These are phyloP conservation scores for Eupithecia insigniata DNA, from an alignment of 2,888 invertebrate genomes.

Conservation along the genomic window DNA sequence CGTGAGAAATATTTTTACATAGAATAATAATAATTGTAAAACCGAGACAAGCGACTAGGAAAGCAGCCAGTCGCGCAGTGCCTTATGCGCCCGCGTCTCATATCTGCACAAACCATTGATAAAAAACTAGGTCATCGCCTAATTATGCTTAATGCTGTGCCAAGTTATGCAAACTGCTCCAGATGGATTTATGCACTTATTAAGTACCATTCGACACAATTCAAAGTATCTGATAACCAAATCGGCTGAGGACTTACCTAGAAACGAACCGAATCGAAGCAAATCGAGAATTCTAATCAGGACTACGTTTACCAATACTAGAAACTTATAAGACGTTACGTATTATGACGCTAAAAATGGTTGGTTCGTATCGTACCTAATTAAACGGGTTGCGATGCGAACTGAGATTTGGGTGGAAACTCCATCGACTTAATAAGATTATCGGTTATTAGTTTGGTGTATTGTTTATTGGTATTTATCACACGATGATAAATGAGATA, in stretches of 20 bases:
- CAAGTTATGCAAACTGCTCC: constrained; percentile 69
- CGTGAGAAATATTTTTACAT: neutral
- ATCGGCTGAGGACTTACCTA: constrained; percentile 9
- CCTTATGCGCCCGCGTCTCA: constrained; percentile 53
- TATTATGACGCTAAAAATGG: neutral
- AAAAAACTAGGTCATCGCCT: constrained; percentile 73
- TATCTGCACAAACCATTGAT: constrained; percentile 62
- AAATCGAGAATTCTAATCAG: neutral
- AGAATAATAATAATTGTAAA: neutral
- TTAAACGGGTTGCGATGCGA: neutral
- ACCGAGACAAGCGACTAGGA: neutral
- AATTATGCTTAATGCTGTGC: constrained; percentile 72
- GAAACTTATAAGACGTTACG: neutral
- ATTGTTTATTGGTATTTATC: neutral
- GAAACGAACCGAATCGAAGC: neutral
- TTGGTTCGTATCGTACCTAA: neutral
- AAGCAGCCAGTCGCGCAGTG: constrained; percentile 19
- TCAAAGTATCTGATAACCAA: constrained; percentile 46
- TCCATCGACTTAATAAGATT: neutral
- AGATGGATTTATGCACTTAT: constrained; percentile 68
- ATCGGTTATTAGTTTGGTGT: neutral
- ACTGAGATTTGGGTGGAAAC: neutral
- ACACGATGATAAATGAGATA: neutral
- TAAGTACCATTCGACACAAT: constrained; percentile 40
- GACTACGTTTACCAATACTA: neutral